Conservation (phyloP, 2,797 vertebrate species). For the Acanthornis magna region DNA sequence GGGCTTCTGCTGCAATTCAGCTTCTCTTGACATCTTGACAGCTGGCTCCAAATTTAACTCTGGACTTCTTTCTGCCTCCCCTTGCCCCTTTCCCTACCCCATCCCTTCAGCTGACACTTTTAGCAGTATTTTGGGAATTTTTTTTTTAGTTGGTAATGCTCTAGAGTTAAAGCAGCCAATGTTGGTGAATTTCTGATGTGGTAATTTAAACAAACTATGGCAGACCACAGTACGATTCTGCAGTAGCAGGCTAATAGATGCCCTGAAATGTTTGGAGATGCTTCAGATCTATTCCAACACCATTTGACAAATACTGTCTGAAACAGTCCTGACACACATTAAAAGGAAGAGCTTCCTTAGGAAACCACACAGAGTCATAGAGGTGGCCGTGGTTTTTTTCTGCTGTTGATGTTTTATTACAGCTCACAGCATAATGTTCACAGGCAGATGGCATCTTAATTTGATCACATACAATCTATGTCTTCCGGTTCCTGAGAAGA, state of each 20-base stretch:
- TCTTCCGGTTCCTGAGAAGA: not conserved
- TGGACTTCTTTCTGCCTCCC: not conserved
- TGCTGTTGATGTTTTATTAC: not conserved
- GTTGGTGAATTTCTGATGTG: not conserved
- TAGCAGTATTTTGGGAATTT: not conserved
- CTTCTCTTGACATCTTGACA: not conserved
- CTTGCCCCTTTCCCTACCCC: not conserved
- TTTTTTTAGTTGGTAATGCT: not conserved
- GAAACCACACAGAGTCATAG: not conserved
- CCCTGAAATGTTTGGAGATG: not conserved
- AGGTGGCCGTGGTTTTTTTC: not conserved
- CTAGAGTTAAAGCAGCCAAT: not conserved
- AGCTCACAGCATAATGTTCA: not conserved
- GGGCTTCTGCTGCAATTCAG: not conserved
- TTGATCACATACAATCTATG: not conserved
- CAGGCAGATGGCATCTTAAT: not conserved
- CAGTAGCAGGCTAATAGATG: not conserved
- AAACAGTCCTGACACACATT: not conserved
- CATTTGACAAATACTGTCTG: not conserved
- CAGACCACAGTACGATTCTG: not conserved
- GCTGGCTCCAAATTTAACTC: not conserved
- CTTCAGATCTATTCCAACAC: not conserved
- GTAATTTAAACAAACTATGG: not conserved
- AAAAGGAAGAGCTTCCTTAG: not conserved
- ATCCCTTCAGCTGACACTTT: rapidly evolving